phyloP scores from a whole-genome alignment of 2,888 invertebrate species.

The Macrosoma leucophasiata region DNA sequence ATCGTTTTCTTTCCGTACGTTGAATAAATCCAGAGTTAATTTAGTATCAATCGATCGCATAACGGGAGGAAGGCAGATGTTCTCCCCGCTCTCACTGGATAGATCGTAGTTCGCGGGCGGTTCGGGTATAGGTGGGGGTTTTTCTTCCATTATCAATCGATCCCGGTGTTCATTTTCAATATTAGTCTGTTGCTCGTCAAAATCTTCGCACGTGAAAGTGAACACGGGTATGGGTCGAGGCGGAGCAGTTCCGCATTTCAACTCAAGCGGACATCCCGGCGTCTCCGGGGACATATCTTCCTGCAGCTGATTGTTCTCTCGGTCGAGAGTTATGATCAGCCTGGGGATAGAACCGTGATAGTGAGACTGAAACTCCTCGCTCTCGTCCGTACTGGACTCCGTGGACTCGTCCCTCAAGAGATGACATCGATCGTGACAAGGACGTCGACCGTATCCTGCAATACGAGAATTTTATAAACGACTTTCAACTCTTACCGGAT shows the following conservation, averaged over 20 bases:
- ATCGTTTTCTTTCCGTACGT: constrained; percentile 37
- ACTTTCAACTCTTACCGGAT: too few species aligned
- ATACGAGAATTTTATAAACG: constrained; percentile 36
- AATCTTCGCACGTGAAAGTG: constrained; percentile 65
- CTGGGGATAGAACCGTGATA: constrained; percentile 63
- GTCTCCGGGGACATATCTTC: constrained; percentile 61
- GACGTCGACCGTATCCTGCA: constrained; percentile 58
- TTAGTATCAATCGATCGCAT: constrained; percentile 62
- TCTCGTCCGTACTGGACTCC: constrained; percentile 63
- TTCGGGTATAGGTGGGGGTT: constrained; percentile 43
- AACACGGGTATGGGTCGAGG: constrained; percentile 56
- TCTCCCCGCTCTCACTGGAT: constrained; percentile 49
- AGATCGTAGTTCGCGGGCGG: constrained; percentile 45
- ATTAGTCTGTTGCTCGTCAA: constrained; percentile 43
- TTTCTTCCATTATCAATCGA: constrained; percentile 32
- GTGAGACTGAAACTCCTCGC: constrained; percentile 49
- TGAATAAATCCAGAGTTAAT: constrained; percentile 55
- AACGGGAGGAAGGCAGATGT: constrained; percentile 50
- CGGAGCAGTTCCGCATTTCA: constrained; percentile 31
- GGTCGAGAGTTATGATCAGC: constrained; percentile 59
- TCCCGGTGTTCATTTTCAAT: constrained; percentile 33
- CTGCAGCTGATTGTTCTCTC: constrained; percentile 53
- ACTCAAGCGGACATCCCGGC: constrained; percentile 54
- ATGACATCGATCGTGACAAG: constrained; percentile 46
- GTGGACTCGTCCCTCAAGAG: constrained; percentile 52